Conservation (phyloP, 2,797 vertebrate species). For the Helostoma temminkii region DNA sequence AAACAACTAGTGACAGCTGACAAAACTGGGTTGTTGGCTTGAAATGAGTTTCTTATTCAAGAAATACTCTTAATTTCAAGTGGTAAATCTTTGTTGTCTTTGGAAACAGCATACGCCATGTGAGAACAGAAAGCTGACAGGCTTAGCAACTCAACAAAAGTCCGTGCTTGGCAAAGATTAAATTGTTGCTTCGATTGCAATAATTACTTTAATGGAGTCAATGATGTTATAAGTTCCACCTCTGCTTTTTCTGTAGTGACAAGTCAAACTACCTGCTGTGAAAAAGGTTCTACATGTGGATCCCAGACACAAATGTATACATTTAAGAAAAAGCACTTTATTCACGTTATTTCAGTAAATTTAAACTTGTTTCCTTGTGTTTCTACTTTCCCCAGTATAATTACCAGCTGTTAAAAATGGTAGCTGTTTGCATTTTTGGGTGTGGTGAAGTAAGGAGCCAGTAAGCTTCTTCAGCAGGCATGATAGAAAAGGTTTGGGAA, state of each 20-base stretch:
- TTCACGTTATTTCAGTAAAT: neutral
- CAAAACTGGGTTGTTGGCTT: neutral
- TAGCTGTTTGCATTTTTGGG: neutral
- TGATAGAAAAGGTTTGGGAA: too few species aligned
- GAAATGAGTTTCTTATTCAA: too few species aligned
- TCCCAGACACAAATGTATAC: neutral
- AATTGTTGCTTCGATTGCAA: neutral
- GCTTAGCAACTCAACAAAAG: too few species aligned
- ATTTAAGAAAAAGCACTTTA: neutral
- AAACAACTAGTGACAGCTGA: neutral
- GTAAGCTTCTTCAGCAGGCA: neutral
- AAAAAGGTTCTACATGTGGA: neutral
- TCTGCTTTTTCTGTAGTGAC: neutral
- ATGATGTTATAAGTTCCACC: neutral
- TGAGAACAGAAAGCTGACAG: neutral
- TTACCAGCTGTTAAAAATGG: neutral
- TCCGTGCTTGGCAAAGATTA: neutral
- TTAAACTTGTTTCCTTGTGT: neutral
- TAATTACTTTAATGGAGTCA: neutral
- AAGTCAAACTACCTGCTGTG: slow-evolving; percentile 8
- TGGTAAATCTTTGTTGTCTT: neutral
- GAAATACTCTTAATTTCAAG: neutral
- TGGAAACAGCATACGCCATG: neutral
- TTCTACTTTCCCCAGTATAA: neutral
- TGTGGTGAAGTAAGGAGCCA: neutral